Percentiles rank a stretch among this genome's conserved stretches.
Conservation (phyloP, 1,140 invertebrate genomes). For the Pseudomyrmex cubaensis region DNA sequence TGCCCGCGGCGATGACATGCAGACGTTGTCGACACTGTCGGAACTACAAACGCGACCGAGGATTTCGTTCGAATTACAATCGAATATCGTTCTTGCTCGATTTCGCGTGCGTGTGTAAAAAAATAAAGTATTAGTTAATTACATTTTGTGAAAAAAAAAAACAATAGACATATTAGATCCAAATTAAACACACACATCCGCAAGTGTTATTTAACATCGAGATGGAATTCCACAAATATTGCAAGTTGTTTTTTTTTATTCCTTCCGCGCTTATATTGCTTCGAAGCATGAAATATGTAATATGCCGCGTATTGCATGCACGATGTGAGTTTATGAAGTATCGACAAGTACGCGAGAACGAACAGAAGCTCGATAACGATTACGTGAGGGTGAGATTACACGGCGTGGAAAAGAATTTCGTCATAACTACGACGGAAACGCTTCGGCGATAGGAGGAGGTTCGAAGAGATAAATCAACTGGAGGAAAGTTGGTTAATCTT, state of each 20-base stretch:
- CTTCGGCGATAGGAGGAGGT: slow-evolving; percentile 26
- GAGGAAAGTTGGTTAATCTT: slow-evolving; percentile 66
- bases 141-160: neutral
- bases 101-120: neutral
- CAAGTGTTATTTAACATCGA: neutral
- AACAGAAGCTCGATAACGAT: slow-evolving; percentile 23
- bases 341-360: neutral
- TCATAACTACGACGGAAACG: slow-evolving; percentile 39
- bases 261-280: neutral
- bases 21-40: slow-evolving; percentile 9
- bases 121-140: neutral
- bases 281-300: neutral
- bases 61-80: slow-evolving; percentile 2
- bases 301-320: neutral
- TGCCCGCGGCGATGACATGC: slow-evolving; percentile 45
- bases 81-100: slow-evolving; percentile 22
- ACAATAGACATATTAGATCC: too few species aligned
- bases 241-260: neutral
- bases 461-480: slow-evolving; percentile 59
- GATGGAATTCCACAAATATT: neutral
- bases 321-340: neutral
- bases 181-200: neutral
- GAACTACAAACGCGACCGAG: slow-evolving; percentile 1
- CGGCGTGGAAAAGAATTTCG: slow-evolving; percentile 32
- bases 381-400: slow-evolving; percentile 39